Evolutionary conservation across 1,140 invertebrate species (phyloP).

Genomic region (Philotrypesis tridentata): DNA sequence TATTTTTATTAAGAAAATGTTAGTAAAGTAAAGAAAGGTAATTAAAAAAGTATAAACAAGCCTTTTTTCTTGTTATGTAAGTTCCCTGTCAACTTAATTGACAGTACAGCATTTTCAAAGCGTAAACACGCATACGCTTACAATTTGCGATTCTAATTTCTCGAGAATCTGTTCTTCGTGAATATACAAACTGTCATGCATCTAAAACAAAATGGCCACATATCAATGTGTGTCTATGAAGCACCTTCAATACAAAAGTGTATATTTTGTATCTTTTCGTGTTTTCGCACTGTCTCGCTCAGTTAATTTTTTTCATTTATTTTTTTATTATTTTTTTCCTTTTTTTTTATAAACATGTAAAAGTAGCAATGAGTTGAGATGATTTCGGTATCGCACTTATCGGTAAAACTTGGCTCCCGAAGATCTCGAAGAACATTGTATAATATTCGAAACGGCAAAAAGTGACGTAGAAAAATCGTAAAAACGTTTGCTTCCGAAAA

Average conservation of each 20-base stretch:
- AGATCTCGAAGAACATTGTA: not conserved
- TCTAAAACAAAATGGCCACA: constrained; percentile 38
- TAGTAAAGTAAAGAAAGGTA: not conserved
- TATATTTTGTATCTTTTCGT: not conserved
- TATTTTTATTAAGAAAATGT: not conserved
- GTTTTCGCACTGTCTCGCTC: not conserved
- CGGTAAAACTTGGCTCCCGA: not conserved
- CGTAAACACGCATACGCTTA: not conserved
- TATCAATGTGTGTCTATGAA: constrained; percentile 59
- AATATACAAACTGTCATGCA: constrained; percentile 38
- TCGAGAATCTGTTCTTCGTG: constrained; percentile 9
- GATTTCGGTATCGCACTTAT: not conserved
- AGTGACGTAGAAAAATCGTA: constrained; percentile 36
- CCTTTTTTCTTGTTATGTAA: constrained; percentile 11
- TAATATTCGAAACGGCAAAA: constrained; percentile 23
- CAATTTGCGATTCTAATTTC: not conserved
- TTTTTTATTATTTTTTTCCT: not conserved
- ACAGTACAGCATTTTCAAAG: not conserved
- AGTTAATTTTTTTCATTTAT: not conserved
- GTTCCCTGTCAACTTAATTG: not conserved
- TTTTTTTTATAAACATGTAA: constrained; percentile 38
- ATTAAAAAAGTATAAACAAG: constrained; percentile 19
- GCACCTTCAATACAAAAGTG: constrained; percentile 67
- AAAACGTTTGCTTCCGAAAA: constrained; percentile 28
- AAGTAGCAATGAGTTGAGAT: not conserved